A percentile compares a stretch with the other conserved stretches of the same genome.
These are phyloP conservation scores for Sebastes paucispinis DNA, from an alignment of 2,797 vertebrate genomes.

Conservation along the genomic window DNA sequence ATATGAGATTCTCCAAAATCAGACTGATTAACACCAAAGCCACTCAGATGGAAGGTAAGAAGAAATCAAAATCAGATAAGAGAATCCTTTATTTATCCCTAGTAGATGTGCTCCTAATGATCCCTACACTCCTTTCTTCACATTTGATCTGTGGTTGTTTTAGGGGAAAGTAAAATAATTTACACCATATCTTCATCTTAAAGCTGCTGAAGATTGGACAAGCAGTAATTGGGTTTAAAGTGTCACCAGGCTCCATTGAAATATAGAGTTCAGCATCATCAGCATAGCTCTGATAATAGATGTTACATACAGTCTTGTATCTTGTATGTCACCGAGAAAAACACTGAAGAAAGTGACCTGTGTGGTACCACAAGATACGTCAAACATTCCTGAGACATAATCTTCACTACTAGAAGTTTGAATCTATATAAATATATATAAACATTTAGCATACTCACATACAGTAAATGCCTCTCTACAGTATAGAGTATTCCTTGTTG, in stretches of 20 bases:
- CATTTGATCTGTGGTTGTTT: background rate
- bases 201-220: background rate
- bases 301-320: background rate
- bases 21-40: background rate
- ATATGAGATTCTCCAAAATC: background rate
- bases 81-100: no score
- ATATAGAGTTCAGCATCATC: background rate
- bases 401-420: no score
- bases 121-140: background rate
- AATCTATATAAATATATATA: no score
- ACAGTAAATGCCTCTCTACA: no score
- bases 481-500: no score
- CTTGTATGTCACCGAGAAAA: no score
- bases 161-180: background rate
- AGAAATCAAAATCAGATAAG: background rate
- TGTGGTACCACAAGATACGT: no score
- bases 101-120: background rate
- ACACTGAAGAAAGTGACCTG: no score
- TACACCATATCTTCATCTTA: background rate
- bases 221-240: background rate
- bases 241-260: background rate
- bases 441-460: no score
- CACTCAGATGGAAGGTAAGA: no score
- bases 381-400: no score
- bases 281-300: background rate